Evolutionary conservation across 1,140 invertebrate species (phyloP).

Genomic region (Steinernema khuongi): DNA sequence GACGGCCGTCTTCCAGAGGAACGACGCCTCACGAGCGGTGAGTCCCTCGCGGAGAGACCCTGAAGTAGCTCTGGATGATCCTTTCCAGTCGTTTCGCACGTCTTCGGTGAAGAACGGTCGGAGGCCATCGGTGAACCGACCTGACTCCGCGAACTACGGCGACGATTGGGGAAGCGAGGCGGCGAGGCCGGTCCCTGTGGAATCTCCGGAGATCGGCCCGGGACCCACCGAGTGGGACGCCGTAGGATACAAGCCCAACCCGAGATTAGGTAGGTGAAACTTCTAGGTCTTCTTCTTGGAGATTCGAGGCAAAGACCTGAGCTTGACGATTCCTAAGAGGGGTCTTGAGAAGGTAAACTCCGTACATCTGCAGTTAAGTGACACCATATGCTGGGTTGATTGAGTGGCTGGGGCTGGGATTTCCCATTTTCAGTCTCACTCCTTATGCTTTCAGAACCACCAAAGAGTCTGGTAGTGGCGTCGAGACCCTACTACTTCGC

Average conservation of each 20-base stretch:
- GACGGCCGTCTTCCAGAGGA: neutral
- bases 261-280: neutral
- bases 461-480: neutral
- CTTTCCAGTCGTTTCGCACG: neutral
- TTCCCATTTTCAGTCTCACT: too few species aligned
- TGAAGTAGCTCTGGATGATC: too few species aligned
- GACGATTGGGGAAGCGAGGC: neutral
- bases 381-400: too few species aligned
- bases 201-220: neutral
- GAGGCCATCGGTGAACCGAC: neutral
- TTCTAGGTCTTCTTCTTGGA: too few species aligned
- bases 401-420: too few species aligned
- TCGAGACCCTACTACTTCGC: neutral
- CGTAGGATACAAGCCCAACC: neutral
- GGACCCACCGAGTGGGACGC: neutral
- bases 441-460: neutral
- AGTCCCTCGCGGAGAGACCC: neutral
- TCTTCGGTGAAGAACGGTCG: neutral
- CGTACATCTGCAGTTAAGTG: too few species aligned
- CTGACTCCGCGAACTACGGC: neutral
- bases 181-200: neutral
- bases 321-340: too few species aligned
- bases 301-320: too few species aligned
- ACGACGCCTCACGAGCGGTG: neutral
- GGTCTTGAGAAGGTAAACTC: too few species aligned